phyloP scores from a whole-genome alignment of 2,888 invertebrate species.

The Diadromus collaris region DNA sequence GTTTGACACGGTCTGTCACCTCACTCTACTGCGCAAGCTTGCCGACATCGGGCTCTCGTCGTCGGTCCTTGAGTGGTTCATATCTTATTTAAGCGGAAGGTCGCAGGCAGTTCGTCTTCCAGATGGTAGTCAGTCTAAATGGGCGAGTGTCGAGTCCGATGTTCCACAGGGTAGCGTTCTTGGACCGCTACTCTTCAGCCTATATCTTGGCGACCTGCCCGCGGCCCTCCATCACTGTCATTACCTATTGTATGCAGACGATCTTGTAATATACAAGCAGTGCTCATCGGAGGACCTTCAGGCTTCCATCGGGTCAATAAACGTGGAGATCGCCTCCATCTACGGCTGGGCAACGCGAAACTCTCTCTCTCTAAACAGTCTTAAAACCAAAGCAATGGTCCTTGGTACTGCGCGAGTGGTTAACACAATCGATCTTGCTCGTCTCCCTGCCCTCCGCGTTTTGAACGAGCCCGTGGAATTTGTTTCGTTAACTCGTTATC shows the following conservation, averaged over 20 bases:
- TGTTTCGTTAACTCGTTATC: too few species aligned
- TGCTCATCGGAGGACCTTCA: not conserved
- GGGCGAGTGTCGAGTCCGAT: not conserved
- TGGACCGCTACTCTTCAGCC: not conserved
- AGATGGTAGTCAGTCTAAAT: too few species aligned
- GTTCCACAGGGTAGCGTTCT: constrained; percentile 41
- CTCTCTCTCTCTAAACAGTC: not conserved
- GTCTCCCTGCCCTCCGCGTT: too few species aligned
- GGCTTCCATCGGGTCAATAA: not conserved
- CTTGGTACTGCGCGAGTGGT: too few species aligned
- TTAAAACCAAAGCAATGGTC: constrained; percentile 29
- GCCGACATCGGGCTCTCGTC: too few species aligned
- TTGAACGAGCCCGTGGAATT: too few species aligned
- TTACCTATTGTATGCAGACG: constrained; percentile 11
- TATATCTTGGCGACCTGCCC: constrained; percentile 4
- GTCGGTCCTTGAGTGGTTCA: too few species aligned
- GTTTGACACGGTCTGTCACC: constrained; percentile 29
- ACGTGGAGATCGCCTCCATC: constrained; percentile 4
- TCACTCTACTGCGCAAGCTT: constrained; percentile 3
- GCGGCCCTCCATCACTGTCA: not conserved
- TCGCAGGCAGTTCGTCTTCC: not conserved
- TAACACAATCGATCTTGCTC: too few species aligned
- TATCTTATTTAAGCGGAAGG: not conserved
- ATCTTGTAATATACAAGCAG: constrained; percentile 19
- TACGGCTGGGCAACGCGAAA: constrained; percentile 3